Conservation (phyloP, 2,797 vertebrate species). For the Triplophysa bombifrons region DNA sequence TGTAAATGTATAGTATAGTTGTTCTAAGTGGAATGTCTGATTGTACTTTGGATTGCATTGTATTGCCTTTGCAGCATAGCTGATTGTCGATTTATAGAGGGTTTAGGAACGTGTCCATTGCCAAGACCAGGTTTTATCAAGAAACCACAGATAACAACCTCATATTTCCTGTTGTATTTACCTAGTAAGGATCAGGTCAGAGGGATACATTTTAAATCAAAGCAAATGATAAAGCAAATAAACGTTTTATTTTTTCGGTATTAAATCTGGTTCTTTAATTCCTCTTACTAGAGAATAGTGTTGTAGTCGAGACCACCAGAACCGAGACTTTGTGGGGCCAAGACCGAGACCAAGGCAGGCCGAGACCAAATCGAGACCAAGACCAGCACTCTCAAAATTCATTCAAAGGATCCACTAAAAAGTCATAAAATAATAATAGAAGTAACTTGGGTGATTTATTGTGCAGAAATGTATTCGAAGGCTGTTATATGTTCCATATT, state of each 20-base stretch:
- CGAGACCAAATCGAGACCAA: too few relatives aligned
- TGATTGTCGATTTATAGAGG: slow-evolving; percentile 65
- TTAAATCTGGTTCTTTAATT: slow-evolving; percentile 24
- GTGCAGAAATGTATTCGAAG: too few relatives aligned
- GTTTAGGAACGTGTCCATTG: slow-evolving; percentile 39
- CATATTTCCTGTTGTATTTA: slow-evolving; percentile 66
- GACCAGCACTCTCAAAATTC: too few relatives aligned
- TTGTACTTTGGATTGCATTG: slow-evolving; percentile 75
- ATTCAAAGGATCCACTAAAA: too few relatives aligned
- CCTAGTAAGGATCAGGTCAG: slow-evolving; percentile 53
- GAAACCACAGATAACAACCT: slow-evolving; percentile 66
- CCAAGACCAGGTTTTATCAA: slow-evolving; percentile 51
- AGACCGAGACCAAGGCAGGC: too few relatives aligned
- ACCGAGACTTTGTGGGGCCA: too few relatives aligned
- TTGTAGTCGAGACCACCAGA: too few relatives aligned
- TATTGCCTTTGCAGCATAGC: slow-evolving; percentile 76
- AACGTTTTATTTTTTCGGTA: slow-evolving; percentile 80
- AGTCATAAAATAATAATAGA: too few relatives aligned
- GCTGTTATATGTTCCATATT: too few relatives aligned
- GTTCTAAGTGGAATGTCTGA: slow-evolving; percentile 80
- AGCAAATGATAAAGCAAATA: slow-evolving; percentile 79
- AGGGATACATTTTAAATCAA: slow-evolving; percentile 48
- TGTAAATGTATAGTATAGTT: slow-evolving; percentile 74
- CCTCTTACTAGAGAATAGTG: neutral
- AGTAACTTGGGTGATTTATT: too few relatives aligned